Evolutionary conservation across 2,888 invertebrate genomes (phyloP).

Genomic region (Drymonia ruficornis): DNA sequence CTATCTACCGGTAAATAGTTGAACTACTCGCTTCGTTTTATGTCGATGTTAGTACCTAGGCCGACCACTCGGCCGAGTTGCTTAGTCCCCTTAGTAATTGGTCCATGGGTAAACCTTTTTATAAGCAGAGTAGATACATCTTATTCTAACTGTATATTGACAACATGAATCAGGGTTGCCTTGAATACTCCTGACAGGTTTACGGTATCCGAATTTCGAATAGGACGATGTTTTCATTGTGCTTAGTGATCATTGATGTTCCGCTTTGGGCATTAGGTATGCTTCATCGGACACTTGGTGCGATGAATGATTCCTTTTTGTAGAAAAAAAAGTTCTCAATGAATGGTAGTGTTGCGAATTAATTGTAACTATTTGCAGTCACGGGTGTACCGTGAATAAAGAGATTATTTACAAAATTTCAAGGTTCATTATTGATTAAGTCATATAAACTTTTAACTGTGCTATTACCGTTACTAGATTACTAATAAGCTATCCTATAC

Average conservation of each 20-base stretch:
- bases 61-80: too few species aligned
- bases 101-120: not conserved
- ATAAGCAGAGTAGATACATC: constrained; percentile 24
- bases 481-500: too few species aligned
- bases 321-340: constrained; percentile 18
- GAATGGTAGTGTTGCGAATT: constrained; percentile 44
- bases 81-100: too few species aligned
- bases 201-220: constrained; percentile 39
- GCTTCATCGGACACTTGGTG: constrained; percentile 44
- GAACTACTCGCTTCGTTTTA: too few species aligned
- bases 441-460: not conserved
- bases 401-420: constrained; percentile 1
- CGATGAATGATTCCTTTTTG: constrained; percentile 40
- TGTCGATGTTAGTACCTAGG: too few species aligned
- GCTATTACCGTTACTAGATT: too few species aligned
- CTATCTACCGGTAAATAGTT: too few species aligned
- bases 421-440: not conserved
- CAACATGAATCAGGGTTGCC: constrained; percentile 14
- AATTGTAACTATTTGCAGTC: constrained; percentile 29
- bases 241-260: constrained; percentile 32
- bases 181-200: constrained; percentile 39
- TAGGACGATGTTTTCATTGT: constrained; percentile 15
- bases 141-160: constrained; percentile 33
- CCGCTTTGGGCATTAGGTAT: constrained; percentile 38
- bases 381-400: constrained; percentile 2